Base-by-base conservation (phyloP, 2,113 vertebrate genomes). In the Rhea americana region DNA sequence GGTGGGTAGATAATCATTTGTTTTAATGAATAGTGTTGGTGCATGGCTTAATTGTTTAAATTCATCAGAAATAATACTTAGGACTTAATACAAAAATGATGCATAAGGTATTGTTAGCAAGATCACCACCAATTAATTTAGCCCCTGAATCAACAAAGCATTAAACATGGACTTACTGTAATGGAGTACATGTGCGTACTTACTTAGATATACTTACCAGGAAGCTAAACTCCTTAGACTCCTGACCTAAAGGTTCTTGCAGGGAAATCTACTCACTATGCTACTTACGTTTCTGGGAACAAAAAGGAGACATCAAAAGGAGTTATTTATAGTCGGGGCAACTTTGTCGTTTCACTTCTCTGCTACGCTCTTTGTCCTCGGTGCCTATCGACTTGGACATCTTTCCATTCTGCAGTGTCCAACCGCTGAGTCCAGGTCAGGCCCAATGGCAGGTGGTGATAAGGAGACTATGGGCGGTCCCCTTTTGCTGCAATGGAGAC, bases 11-110 rank as follows among this genome's bases (percentile, higher is more conserved):
- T 35, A 48, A 63, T 84, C 25, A 86, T 82, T 78, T 77, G 77
- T 93, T 83, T 35, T 89, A 84, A 91, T 79, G 67, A 85, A 73
- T n/a, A 50, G 58, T 50, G 71, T 35, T 87, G 81, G 65, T 76
- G 71, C 58, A 11, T 1, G 6, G 35, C 41, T 45, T 59, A 79
- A 84, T 89, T 87, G 58, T 72, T 72, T 24, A 66, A 85, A 92
- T 90, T 70, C 70, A 68, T 82, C 73, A 90, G 56, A 66, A 62
- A 35, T 7, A 20, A 55, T 45, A 53, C 43, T 91, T 43, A 39
- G 68, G 55, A 39, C 55, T 82, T 62, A 66, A 84, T 17, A 72
- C 1, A 8, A 72, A 67, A 91, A 91, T 85, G 19, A 82, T 85
- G 22, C 55, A 47, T 74, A 53, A 74, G 73, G 37, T 22, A 2